Base-by-base conservation (phyloP, 2,888 invertebrate species). In the Octodonta nipae region DNA sequence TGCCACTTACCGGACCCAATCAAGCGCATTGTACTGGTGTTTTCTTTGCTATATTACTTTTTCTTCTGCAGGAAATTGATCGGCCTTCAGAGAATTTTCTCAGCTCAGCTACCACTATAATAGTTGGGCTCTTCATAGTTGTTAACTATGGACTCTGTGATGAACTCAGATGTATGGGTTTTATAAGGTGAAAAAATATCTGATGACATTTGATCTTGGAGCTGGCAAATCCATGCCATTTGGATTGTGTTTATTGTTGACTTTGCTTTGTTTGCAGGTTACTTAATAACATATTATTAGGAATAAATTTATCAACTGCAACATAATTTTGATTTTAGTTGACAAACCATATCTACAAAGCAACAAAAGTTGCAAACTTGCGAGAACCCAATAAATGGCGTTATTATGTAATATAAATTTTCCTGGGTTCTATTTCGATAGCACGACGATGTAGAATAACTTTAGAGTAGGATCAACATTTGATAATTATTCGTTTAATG, bases 1-100 rank as follows among this genome's bases (percentile, higher is more conserved):
- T 73, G 73, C 41, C 73, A 73, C 49, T 55, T 73, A 25, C 73
- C 73, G 47, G 73, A 73, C 52, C 73, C 73, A 1, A 65, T 73
- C 24, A 70, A 73, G 48, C 71, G 70, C 30, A 61, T 71, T 26
- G 60, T 68, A 4, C 51, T 73, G 30, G 68, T 71, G 6, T 71
- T 69, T 46, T 66, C 71, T 0, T 54, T 71, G 30, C 61, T 71
- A 7, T 69, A 68, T 50, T 72, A 71, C 48, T 72, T 72, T 56
- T 70, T 71, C 53, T 70, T 70, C 49, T 71, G 71, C 45, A 64
- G 65, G 43, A 70, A 68, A 57, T 62, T 70, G 55, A 69, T 72
- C 68, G 69, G 70, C 17, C 54, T 71, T 15, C 70, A 69, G 42
- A 61, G 69, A 43, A 69, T 72, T 37, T 70, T 71, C 51, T 68